Conservation (phyloP, 2,888 invertebrate genomes). For the Chrysopilus asiliformis region DNA sequence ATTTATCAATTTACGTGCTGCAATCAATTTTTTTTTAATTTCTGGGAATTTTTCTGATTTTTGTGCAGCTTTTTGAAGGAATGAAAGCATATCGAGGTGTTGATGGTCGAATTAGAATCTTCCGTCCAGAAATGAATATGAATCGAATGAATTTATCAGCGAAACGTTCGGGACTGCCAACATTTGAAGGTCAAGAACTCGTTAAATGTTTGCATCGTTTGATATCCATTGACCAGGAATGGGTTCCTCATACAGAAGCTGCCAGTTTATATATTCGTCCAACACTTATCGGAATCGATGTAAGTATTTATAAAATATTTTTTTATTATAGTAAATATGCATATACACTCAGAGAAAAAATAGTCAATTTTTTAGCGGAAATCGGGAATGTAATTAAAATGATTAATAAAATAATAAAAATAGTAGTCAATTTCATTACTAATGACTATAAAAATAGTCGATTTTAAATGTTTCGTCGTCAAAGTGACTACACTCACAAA, state of each 20-base stretch:
- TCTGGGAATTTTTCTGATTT: too few species aligned
- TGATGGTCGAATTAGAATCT: constrained; percentile 84
- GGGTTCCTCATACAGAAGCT: constrained; percentile 87
- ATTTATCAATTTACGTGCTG: too few species aligned
- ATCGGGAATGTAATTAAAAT: constrained; percentile 1
- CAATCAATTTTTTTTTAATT: too few species aligned
- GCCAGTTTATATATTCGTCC: constrained; percentile 93
- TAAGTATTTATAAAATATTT: constrained; percentile 39
- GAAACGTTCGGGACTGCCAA: constrained; percentile 69
- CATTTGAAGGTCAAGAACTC: constrained; percentile 76
- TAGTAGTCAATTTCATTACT: too few species aligned
- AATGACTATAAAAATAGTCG: too few species aligned
- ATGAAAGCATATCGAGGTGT: constrained; percentile 92
- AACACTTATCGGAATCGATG: constrained; percentile 92
- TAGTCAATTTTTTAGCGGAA: too few species aligned
- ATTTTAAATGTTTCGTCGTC: too few species aligned
- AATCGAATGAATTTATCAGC: constrained; percentile 82
- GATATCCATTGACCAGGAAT: constrained; percentile 86
- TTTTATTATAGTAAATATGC: not conserved
- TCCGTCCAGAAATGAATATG: constrained; percentile 94
- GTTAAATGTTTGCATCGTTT: constrained; percentile 72
- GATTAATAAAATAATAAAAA: too few species aligned
- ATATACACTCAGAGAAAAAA: too few species aligned
- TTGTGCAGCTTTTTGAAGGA: constrained; percentile 97
- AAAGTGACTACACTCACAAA: too few species aligned